Conservation (phyloP, 2,888 invertebrate genomes). For the Sceliomorpha sp. region DNA sequence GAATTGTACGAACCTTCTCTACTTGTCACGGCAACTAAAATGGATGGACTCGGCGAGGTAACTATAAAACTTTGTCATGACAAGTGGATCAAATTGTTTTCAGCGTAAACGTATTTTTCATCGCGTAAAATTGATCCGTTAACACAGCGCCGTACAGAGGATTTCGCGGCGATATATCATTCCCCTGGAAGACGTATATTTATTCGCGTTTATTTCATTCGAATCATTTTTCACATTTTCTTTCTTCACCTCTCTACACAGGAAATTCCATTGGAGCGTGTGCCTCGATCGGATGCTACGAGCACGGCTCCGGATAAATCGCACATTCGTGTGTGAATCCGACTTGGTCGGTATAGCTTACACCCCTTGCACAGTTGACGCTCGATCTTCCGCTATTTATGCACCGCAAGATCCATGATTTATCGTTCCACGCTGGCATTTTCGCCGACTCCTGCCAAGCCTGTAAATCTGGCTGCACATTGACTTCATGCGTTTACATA, state of each 20-base stretch:
- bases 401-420: conserved; percentile 59
- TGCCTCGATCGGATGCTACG: conserved; percentile 29
- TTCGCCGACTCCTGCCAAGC: conserved; percentile 26
- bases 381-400: conserved; percentile 61
- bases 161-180: conserved; percentile 14
- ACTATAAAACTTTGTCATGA: too few relatives aligned
- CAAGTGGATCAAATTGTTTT: neutral
- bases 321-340: conserved; percentile 38
- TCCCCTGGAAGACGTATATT: conserved; percentile 15
- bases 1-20: too few relatives aligned
- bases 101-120: conserved; percentile 14
- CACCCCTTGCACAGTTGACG: conserved; percentile 39
- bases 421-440: conserved; percentile 47
- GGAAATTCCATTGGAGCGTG: conserved; percentile 26
- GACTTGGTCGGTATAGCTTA: conserved; percentile 29
- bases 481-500: conserved; percentile 34
- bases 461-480: conserved; percentile 26
- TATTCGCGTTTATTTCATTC: conserved; percentile 35
- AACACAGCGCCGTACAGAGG: conserved; percentile 5
- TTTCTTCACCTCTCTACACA: conserved; percentile 13
- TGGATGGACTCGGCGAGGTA: too few relatives aligned
- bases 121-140: conserved; percentile 14
- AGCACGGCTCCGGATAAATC: conserved; percentile 34
- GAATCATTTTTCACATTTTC: conserved; percentile 32
- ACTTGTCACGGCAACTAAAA: too few relatives aligned